A percentile compares a stretch with the other conserved stretches of the same genome.
These are phyloP conservation scores for Lasioglossum villosulum DNA, from an alignment of 2,888 invertebrate species.

Conservation along the genomic window DNA sequence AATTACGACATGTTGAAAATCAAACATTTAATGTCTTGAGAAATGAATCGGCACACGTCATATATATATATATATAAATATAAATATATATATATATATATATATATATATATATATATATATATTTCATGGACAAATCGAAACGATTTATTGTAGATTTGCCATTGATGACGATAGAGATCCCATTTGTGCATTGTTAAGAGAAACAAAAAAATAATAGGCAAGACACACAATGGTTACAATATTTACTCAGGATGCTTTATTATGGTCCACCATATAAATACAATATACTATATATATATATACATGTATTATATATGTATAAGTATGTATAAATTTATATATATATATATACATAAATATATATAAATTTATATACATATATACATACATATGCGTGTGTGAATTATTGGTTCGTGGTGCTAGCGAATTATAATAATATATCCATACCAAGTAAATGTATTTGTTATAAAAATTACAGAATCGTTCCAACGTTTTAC, in stretches of 20 bases:
- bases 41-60: constrained; percentile 57
- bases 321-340: constrained; percentile 15
- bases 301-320: constrained; percentile 32
- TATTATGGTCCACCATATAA: constrained; percentile 80
- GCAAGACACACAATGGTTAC: constrained; percentile 83
- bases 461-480: constrained; percentile 76
- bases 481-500: constrained; percentile 72
- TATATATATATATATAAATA: constrained; percentile 46
- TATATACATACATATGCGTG: constrained; percentile 73
- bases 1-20: constrained; percentile 75
- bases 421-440: constrained; percentile 78
- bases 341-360: constrained; percentile 32
- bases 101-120: not conserved
- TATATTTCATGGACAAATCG: constrained; percentile 61
- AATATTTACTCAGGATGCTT: constrained; percentile 85
- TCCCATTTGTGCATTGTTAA: constrained; percentile 79
- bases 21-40: constrained; percentile 75
- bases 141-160: constrained; percentile 69
- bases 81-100: too few species aligned
- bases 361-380: constrained; percentile 11
- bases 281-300: constrained; percentile 42
- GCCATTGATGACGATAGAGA: constrained; percentile 68
- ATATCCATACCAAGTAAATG: constrained; percentile 77
- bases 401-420: constrained; percentile 82
- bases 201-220: constrained; percentile 69